These are phyloP conservation scores for Xanthorhoe spadicearia DNA, from an alignment of 2,888 invertebrate genomes.

Conservation along the genomic window DNA sequence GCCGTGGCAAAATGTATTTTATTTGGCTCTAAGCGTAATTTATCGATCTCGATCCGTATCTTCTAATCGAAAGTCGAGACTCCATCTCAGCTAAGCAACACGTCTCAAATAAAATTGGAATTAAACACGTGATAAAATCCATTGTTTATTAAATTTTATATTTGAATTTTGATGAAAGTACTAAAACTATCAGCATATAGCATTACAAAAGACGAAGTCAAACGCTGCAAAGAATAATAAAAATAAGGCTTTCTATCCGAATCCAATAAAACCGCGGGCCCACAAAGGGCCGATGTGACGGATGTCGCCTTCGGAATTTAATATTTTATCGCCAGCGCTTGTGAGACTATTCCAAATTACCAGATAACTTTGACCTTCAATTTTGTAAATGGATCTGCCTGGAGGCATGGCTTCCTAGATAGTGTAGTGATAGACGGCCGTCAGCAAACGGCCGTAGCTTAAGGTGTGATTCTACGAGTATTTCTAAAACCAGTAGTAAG, in stretches of 20 bases:
- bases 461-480: too few species aligned
- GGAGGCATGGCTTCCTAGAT: background rate
- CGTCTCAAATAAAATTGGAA: too few species aligned
- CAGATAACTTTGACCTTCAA: slow-evolving; percentile 38
- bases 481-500: too few species aligned
- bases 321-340: slow-evolving; percentile 57
- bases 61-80: too few species aligned
- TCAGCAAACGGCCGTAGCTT: background rate
- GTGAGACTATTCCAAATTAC: slow-evolving; percentile 49
- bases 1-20: too few species aligned
- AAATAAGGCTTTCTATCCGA: slow-evolving; percentile 51
- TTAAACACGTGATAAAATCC: too few species aligned
- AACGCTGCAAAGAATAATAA: slow-evolving; percentile 44
- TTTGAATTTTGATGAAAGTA: too few species aligned
- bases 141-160: too few species aligned
- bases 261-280: slow-evolving; percentile 60
- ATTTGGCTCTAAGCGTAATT: too few species aligned
- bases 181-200: too few species aligned
- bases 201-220: background rate
- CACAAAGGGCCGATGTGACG: slow-evolving; percentile 61
- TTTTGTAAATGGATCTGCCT: slow-evolving; percentile 31
- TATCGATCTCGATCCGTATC: too few species aligned
- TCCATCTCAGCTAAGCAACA: too few species aligned
- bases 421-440: background rate
- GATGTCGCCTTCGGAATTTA: slow-evolving; percentile 61